A percentile compares a stretch with the other conserved stretches of the same genome.
Evolutionary conservation across 92 coral and sea anemone genomes (phyloP).

Genomic region (Palythoa grandis): DNA sequence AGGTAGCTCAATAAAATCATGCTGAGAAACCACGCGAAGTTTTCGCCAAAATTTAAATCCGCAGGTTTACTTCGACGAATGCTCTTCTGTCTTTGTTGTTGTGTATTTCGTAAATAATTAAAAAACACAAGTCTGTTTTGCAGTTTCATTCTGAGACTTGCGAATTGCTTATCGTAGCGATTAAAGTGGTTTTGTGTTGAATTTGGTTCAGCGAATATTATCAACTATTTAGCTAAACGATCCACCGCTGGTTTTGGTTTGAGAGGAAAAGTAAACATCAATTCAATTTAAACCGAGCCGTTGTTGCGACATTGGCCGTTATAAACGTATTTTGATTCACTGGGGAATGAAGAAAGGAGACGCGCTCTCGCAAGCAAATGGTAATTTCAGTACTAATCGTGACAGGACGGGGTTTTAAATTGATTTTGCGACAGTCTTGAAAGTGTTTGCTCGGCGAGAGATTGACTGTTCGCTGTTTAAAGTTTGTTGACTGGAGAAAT

Average conservation of each 20-base stretch:
- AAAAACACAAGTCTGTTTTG: background rate
- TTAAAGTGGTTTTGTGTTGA: background rate
- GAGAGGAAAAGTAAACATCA: constrained; percentile 20
- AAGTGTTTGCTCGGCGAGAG: constrained; percentile 15
- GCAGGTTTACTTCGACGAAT: background rate
- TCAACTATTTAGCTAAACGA: constrained; percentile 24
- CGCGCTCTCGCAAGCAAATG: background rate
- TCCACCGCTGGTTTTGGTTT: constrained; percentile 15
- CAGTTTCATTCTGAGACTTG: background rate
- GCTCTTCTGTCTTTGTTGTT: background rate
- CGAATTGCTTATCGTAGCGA: background rate
- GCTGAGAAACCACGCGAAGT: constrained; percentile 2
- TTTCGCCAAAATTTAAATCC: background rate
- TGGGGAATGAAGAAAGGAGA: background rate
- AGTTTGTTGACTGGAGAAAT: constrained; percentile 24
- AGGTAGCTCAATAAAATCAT: background rate
- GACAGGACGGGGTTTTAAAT: background rate
- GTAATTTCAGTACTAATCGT: background rate
- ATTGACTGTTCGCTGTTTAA: background rate
- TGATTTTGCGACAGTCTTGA: constrained; percentile 10
- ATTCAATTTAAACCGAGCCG: constrained; percentile 35
- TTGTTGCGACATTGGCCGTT: constrained; percentile 16
- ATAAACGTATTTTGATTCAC: constrained; percentile 9
- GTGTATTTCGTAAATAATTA: constrained; percentile 7
- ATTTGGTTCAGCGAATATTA: background rate